Evolutionary conservation across 1,140 invertebrate species (phyloP), one percentile per base, ranked within the genome.

Genomic region (Caerostris extrusa): DNA sequence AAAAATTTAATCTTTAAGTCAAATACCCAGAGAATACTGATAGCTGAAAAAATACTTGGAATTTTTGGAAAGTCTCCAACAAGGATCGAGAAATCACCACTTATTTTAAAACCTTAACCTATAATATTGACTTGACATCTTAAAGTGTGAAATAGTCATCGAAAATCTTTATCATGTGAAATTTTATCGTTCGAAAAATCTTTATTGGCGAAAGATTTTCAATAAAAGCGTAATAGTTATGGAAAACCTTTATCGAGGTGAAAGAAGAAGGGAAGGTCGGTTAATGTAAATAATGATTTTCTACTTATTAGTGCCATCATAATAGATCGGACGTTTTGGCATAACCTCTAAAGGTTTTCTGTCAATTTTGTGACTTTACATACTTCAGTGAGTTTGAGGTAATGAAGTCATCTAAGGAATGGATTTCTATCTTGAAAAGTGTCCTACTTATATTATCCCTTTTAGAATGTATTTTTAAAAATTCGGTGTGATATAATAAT

Each of bases 131-230:
- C 19, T 55, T 88, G 58, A 17, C 58, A 53, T 64, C 86, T 88
- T 64, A 88, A 88, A 88, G 19, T 88, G 58, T 12, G 34, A 88
- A 88, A 88, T 61, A 53, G 57, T 64, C 86, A 64, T 64, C 61
- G 61, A 64, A 88, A 88, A 88, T 88, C 86, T 88, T 88, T 88
- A 88, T 67, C 58, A 19, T 17, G 34, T 88, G 55, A 85, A 85
- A 85, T 77, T 77, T 57, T 83, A 88, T 88, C 61, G 7, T 8
- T 55, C 6, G 61, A 14, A 88, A n/a, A 53, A 64, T 88, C 58
- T 88, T 14, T 64, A 88, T 64, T 50, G 58, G 19, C 86, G 10
- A 64, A 61, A 88, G 86, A 88, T 88, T 88, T 88, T 19, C 86
- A 57, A 88, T 88, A 88, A 88, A 53, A 7, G 60, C 58, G 50